Evolutionary conservation across 2,113 vertebrate species (phyloP), one percentile per base, ranked within the genome.

Genomic region (Psilopsiagon aymara): DNA sequence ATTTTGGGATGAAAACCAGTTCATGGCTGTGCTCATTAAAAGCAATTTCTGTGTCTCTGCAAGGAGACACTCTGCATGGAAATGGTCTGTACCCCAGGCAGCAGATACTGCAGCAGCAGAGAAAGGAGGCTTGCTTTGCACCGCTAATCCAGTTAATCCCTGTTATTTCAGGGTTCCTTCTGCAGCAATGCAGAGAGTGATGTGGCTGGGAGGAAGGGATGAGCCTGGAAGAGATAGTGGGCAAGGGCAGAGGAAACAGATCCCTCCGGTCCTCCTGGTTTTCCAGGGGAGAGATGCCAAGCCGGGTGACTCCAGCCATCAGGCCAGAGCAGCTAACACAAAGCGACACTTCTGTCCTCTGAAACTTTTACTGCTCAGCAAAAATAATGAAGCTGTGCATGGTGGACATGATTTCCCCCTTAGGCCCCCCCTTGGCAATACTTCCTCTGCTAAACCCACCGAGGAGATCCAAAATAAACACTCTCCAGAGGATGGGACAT

Each of bases 1-100:
- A 84, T 91, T 86, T 91, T 52, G 81, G 86, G 77, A 94, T 74
- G 86, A 95, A 95, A 94, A 96, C 88, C 96, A 94, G 94, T 46
- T 82, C 81, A 59, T 70, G 81, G 74, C 4, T 7, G 33, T 82
- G 88, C 91, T 96, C 88, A 77, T 96, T 92, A 92, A 79, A 49
- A 93, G 81, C 74, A 91, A 82, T 89, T 94, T 91, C 91, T 93
- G 52, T 89, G 82, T 80, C 81, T 94, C 92, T 89, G 69, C 2
- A 5, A 96, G 92, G 76, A 59, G 55, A 59, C 55, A 7, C 33
- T 57, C 88, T 86, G 39, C 81, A 51, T 5, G 14, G 86, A 91
- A 96, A 85, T 59, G 92, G 82, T 94, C 88, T 84, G 74, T 91
- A 94, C 57, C 94, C 84, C 81, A 51, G 81, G 93, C 85, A 93